Evolutionary conservation across 2,797 vertebrate species (phyloP), one percentile per base, ranked within the genome.

Genomic region (Phyllotis vaccarum): DNA sequence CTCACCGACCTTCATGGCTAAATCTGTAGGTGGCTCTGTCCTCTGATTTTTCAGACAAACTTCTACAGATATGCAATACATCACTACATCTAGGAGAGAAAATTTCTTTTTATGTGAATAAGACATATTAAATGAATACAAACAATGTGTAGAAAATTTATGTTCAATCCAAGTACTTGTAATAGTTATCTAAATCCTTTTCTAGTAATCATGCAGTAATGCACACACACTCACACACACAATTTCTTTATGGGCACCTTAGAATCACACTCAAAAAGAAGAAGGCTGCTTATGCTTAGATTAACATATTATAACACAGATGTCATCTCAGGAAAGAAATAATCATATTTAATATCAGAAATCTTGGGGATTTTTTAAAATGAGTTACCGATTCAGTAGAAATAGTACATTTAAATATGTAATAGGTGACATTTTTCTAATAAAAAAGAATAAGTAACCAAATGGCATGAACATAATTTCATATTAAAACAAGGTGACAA

Each of bases 81-180:
- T n/a, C n/a, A n/a, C n/a, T n/a, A n/a, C n/a, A n/a, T n/a, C 74
- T 90, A 91, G 92, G 46, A 97, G 56, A 92, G 52, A 85, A 60
- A 31, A 88, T 96, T 98, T 97, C 68, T 97, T 82, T 96, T 97
- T 81, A 76, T 76, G 2, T 76, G 43, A 76, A 49, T 49, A 76
- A 97, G 97, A 79, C 21, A 7, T 49, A 52, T 58, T 27, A 82
- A 64, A 97, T 97, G 91, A 97, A 49, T 98, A 97, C 97, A 94
- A 98, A 98, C 97, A 98, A 95, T 81, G 24, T 97, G 80, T 90
- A 98, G 95, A 97, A 97, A 56, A 94, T 95, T 89, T 98, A 58
- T 97, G 97, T 95, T 82, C 75, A 96, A 98, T 86, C 40, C 94
- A 96, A 95, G 97, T 97, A 98, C 46, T 75, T 97, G 81, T 95